These are phyloP conservation scores for Caenorhabditis inopinata DNA, from an alignment of 1,140 invertebrate species.

Conservation along the genomic window DNA sequence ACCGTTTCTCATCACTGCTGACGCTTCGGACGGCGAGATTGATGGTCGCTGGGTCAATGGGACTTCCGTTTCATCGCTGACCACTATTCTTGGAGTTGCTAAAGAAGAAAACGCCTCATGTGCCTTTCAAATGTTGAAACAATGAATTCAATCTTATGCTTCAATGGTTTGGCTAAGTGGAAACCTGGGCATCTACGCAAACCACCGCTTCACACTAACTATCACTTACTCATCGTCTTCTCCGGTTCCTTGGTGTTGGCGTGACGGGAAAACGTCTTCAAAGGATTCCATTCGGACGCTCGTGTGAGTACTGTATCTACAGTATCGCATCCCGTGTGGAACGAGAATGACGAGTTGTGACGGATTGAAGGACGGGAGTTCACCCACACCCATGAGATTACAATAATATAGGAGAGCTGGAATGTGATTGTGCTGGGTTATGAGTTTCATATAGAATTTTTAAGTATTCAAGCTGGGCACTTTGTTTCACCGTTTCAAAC, in stretches of 20 bases:
- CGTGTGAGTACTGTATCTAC: conserved; percentile 51
- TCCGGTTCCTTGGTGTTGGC: conserved; percentile 10
- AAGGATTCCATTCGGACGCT: conserved; percentile 37
- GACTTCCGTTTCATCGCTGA: conserved; percentile 5
- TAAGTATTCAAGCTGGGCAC: too few relatives aligned
- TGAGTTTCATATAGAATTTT: not conserved
- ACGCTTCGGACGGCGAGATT: conserved; percentile 35
- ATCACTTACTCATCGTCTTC: not conserved
- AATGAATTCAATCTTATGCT: too few relatives aligned
- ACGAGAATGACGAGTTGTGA: conserved; percentile 29
- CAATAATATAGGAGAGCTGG: conserved; percentile 62
- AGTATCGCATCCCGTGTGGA: conserved; percentile 51
- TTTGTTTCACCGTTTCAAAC: too few relatives aligned
- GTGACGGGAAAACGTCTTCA: conserved; percentile 31
- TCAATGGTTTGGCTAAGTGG: too few relatives aligned
- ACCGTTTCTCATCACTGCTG: conserved; percentile 21
- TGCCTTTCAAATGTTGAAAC: too few relatives aligned
- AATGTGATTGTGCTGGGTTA: too few relatives aligned
- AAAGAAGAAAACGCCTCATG: too few relatives aligned
- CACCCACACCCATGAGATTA: conserved; percentile 62
- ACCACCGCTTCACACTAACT: too few relatives aligned
- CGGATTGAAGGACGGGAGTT: conserved; percentile 59
- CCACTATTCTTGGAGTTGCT: conserved; percentile 33
- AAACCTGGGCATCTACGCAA: too few relatives aligned
- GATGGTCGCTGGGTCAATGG: conserved; percentile 31